Conservation (phyloP, 2,113 vertebrate genomes). For the Gavialis gangeticus region DNA sequence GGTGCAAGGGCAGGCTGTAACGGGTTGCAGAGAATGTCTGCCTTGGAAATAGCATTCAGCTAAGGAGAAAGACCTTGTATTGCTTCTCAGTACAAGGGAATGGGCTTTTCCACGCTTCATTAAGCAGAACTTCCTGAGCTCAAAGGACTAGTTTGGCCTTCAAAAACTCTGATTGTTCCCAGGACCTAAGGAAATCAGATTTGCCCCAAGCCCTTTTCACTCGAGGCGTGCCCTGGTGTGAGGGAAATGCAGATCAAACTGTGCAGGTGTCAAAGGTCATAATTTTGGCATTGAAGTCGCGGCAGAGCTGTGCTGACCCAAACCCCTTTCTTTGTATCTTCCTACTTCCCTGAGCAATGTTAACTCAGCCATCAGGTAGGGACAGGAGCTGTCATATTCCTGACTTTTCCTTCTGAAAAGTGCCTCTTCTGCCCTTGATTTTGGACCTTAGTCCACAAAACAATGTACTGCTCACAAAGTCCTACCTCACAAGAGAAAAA, state of each 20-base stretch:
- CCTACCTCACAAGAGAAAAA: neutral
- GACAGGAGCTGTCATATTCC: neutral
- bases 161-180: neutral
- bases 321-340: neutral
- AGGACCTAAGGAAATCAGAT: neutral
- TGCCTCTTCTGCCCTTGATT: neutral
- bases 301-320: neutral
- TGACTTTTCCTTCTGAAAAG: neutral
- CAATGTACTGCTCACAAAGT: neutral
- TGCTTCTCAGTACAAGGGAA: too few relatives aligned
- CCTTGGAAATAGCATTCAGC: neutral
- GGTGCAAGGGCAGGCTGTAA: fast-evolving
- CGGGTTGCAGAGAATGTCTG: neutral
- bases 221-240: neutral
- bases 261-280: neutral
- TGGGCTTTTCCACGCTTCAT: fast-evolving
- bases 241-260: neutral
- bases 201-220: neutral
- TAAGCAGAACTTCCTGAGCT: neutral
- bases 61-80: too few relatives aligned
- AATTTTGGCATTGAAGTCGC: neutral
- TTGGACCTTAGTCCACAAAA: neutral
- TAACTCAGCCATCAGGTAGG: neutral
- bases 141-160: neutral
- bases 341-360: neutral